Percentiles rank a stretch among this genome's conserved stretches.
Evolutionary conservation across 2,113 vertebrate genomes (phyloP).

Genomic region (Rhinogobius similis): DNA sequence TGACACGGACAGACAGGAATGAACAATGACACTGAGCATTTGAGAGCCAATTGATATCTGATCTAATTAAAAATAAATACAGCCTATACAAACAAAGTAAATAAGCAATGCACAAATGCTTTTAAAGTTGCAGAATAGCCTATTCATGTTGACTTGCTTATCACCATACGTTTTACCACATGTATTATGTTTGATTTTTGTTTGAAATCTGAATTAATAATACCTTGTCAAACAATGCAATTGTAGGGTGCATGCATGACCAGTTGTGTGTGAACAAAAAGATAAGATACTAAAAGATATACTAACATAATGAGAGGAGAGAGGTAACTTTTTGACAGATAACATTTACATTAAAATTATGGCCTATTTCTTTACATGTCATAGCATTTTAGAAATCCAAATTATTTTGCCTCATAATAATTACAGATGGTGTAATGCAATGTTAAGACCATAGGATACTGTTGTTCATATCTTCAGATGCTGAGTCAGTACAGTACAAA

Average conservation of each 20-base stretch:
- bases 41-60: conserved; percentile 11
- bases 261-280: too few relatives aligned
- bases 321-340: too few relatives aligned
- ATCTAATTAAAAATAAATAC: neutral
- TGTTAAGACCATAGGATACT: neutral
- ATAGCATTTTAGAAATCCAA: neutral
- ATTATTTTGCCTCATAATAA: neutral
- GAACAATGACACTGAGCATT: conserved; percentile 13
- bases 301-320: too few relatives aligned
- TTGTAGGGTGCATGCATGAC: too few relatives aligned
- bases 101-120: neutral
- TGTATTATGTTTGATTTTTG: neutral
- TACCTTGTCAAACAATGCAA: too few relatives aligned
- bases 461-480: neutral
- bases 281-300: too few relatives aligned
- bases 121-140: neutral
- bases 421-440: neutral
- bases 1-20: conserved; percentile 5
- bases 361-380: too few relatives aligned
- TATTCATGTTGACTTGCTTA: too few relatives aligned
- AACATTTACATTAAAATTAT: too few relatives aligned
- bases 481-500: conserved; percentile 15
- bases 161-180: neutral
- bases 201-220: too few relatives aligned
- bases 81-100: neutral